Evolutionary conservation across 2,797 vertebrate species (phyloP).

Genomic region (Enteromius viviparus): DNA sequence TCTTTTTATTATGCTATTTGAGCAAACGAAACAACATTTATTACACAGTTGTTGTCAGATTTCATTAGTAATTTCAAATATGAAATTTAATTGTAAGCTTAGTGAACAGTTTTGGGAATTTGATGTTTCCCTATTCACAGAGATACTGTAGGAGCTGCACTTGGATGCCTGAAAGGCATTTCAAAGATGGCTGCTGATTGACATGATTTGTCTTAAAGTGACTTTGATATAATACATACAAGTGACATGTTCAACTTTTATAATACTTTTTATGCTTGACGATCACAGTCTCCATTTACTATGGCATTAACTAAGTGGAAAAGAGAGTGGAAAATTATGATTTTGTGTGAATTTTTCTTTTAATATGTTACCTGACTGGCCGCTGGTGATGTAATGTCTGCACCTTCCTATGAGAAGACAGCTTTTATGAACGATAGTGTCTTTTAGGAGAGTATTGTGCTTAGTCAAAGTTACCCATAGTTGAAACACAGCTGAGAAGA

Average conservation of each 20-base stretch:
- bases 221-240: neutral
- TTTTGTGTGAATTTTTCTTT: neutral
- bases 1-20: too few species aligned
- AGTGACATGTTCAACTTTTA: neutral
- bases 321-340: neutral
- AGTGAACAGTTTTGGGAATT: too few species aligned
- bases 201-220: too few species aligned
- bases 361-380: neutral
- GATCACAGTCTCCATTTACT: neutral
- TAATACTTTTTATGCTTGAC: neutral
- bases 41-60: too few species aligned
- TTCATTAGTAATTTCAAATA: too few species aligned
- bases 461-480: conserved; percentile 8
- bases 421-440: neutral
- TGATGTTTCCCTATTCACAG: too few species aligned
- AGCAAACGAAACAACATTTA: too few species aligned
- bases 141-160: too few species aligned
- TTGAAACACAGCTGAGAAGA: conserved; percentile 27
- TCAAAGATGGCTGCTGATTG: too few species aligned
- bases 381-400: neutral
- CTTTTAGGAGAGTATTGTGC: conserved; percentile 12
- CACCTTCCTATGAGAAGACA: neutral
- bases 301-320: neutral
- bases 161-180: too few species aligned
- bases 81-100: too few species aligned